Conservation (phyloP, 2,888 invertebrate genomes). For the Sinohyriopsis cumingii region DNA sequence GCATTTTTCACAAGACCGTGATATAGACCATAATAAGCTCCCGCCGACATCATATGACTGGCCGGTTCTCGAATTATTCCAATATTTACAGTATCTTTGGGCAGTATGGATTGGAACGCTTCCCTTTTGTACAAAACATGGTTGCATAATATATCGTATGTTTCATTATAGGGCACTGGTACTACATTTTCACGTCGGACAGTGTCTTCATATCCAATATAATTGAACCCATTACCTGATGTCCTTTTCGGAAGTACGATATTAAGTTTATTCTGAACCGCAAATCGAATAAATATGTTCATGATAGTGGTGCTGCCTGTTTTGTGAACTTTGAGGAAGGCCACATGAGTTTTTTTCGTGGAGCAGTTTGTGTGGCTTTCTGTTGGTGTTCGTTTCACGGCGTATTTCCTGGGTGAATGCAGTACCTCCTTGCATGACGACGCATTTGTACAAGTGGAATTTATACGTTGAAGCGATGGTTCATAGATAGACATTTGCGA, state of each 20-base stretch:
- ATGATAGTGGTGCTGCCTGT: conserved; percentile 59
- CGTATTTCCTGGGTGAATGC: too few species aligned
- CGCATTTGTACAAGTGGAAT: too few species aligned
- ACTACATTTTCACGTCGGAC: conserved; percentile 38
- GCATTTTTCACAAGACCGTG: conserved; percentile 6
- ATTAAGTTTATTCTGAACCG: conserved; percentile 45
- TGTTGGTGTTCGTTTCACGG: too few species aligned
- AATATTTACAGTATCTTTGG: conserved; percentile 40
- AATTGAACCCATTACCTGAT: conserved; percentile 39
- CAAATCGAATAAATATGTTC: conserved; percentile 59
- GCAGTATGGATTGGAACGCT: conserved; percentile 44
- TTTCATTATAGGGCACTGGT: conserved; percentile 44
- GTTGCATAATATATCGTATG: conserved; percentile 56
- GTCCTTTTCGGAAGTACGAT: conserved; percentile 51
- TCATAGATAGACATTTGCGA: too few species aligned
- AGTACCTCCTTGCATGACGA: too few species aligned
- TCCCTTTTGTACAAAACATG: conserved; percentile 55
- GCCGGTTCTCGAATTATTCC: conserved; percentile 49
- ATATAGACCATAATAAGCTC: conserved; percentile 44
- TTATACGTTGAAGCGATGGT: too few species aligned
- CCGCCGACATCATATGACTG: conserved; percentile 47
- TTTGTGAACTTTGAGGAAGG: conserved; percentile 60
- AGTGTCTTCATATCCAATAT: conserved; percentile 39
- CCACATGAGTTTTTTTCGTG: too few species aligned
- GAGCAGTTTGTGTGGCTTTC: too few species aligned